Percentiles rank a stretch among this genome's conserved stretches.
phyloP scores from a whole-genome alignment of 1,140 invertebrate genomes.

The Ladona fulva region DNA sequence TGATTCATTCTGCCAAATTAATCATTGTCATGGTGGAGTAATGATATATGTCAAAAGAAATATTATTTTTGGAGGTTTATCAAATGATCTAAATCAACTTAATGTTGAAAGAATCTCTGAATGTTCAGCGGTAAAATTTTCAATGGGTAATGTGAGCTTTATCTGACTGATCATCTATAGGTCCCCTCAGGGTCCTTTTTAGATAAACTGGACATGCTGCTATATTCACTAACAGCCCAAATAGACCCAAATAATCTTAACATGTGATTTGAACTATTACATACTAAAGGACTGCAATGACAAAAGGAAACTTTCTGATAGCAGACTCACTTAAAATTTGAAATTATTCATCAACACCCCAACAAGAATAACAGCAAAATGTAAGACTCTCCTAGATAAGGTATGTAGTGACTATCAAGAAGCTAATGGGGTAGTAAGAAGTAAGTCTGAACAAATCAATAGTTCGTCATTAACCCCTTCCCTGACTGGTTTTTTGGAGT shows the following conservation, averaged over 20 bases:
- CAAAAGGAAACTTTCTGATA: not conserved
- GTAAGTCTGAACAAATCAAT: too few relatives aligned
- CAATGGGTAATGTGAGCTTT: not conserved
- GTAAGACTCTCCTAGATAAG: not conserved
- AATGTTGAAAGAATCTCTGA: not conserved
- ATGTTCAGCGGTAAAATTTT: not conserved
- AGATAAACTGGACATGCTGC: not conserved
- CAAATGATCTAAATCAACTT: not conserved
- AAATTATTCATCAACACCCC: not conserved
- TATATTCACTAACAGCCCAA: not conserved
- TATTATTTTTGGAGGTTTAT: not conserved
- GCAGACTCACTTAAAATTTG: not conserved
- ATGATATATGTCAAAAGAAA: not conserved
- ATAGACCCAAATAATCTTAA: not conserved
- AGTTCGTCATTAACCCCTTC: too few relatives aligned
- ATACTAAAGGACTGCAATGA: not conserved
- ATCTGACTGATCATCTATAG: not conserved
- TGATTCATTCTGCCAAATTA: not conserved
- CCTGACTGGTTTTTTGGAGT: too few relatives aligned
- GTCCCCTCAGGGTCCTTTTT: not conserved
- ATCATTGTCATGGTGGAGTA: not conserved
- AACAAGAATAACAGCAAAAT: not conserved
- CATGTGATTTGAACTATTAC: not conserved
- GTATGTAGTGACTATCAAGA: not conserved
- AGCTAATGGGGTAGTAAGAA: too few relatives aligned